A percentile compares a stretch with the other conserved stretches of the same genome.
Conservation (phyloP, 1,140 invertebrate genomes). For the Eumeta japonica region DNA sequence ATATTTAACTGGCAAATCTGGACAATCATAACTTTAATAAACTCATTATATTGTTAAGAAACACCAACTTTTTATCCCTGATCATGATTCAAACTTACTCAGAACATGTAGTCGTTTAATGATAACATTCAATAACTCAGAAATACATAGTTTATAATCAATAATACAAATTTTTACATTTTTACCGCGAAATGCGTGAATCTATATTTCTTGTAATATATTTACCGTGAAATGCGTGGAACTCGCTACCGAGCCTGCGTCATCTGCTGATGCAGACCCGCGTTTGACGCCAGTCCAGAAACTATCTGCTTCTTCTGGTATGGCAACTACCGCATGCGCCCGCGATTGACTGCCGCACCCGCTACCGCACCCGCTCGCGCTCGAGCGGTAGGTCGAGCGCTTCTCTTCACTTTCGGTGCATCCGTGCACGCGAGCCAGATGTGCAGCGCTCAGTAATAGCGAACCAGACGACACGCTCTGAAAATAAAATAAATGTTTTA, state of each 20-base stretch:
- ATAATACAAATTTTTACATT: too few species aligned
- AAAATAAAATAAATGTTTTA: conserved; percentile 17
- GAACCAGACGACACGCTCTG: conserved; percentile 79
- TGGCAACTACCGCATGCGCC: conserved; percentile 31
- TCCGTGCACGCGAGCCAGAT: conserved; percentile 67
- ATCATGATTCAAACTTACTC: too few species aligned
- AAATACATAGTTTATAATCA: too few species aligned
- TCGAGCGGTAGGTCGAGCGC: conserved; percentile 25
- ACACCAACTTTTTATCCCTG: too few species aligned
- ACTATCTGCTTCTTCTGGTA: conserved; percentile 43
- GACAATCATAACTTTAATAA: too few species aligned
- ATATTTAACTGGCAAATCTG: too few species aligned
- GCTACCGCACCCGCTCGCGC: conserved; percentile 20
- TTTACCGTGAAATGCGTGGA: conserved; percentile 86
- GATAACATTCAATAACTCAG: too few species aligned
- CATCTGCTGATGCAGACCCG: conserved; percentile 48
- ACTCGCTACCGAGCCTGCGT: conserved; percentile 74
- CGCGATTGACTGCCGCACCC: conserved; percentile 20
- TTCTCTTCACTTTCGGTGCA: conserved; percentile 33
- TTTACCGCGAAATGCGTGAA: too few species aligned
- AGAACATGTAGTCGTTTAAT: too few species aligned
- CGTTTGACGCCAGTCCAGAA: conserved; percentile 52
- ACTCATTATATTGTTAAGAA: too few species aligned
- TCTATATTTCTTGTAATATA: conserved; percentile 37
- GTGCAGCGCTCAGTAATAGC: conserved; percentile 72